These are phyloP conservation scores for Melanophora roralis DNA, from an alignment of 2,888 invertebrate species.

Conservation along the genomic window DNA sequence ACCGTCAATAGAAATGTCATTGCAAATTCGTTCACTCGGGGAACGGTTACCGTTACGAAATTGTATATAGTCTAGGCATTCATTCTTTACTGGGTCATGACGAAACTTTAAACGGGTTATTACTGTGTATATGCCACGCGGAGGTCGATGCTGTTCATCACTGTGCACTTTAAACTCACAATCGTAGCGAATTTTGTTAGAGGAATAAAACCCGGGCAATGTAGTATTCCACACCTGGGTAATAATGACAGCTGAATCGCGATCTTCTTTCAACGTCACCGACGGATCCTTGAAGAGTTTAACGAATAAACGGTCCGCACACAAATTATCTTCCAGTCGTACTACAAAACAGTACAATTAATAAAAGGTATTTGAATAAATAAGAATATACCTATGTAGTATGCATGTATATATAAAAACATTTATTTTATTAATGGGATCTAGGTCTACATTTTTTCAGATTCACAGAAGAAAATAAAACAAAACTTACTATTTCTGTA, in stretches of 20 bases:
- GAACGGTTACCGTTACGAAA: conserved; percentile 72
- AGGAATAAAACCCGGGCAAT: conserved; percentile 66
- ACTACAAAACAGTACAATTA: conserved; percentile 63
- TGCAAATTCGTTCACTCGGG: conserved; percentile 72
- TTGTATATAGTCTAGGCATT: conserved; percentile 74
- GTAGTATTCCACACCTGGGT: conserved; percentile 74
- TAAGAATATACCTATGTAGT: not conserved
- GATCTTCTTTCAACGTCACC: conserved; percentile 70
- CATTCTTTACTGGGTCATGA: conserved; percentile 67
- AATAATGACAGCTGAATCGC: conserved; percentile 73
- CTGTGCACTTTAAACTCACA: conserved; percentile 72
- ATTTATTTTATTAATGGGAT: not conserved
- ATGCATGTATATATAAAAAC: conserved; percentile 16
- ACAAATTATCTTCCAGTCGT: conserved; percentile 72
- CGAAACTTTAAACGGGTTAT: conserved; percentile 75
- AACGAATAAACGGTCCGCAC: conserved; percentile 71
- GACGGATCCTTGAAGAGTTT: conserved; percentile 71
- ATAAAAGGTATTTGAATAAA: not conserved
- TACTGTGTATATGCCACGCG: conserved; percentile 71
- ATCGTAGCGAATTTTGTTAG: conserved; percentile 71
- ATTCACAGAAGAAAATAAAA: not conserved
- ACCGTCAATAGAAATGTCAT: conserved; percentile 72
- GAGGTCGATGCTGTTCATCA: conserved; percentile 66
- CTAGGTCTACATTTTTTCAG: not conserved
- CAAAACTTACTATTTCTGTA: conserved; percentile 66